Evolutionary conservation across 1,140 invertebrate genomes (phyloP).

Genomic region (Mercenaria mercenaria): DNA sequence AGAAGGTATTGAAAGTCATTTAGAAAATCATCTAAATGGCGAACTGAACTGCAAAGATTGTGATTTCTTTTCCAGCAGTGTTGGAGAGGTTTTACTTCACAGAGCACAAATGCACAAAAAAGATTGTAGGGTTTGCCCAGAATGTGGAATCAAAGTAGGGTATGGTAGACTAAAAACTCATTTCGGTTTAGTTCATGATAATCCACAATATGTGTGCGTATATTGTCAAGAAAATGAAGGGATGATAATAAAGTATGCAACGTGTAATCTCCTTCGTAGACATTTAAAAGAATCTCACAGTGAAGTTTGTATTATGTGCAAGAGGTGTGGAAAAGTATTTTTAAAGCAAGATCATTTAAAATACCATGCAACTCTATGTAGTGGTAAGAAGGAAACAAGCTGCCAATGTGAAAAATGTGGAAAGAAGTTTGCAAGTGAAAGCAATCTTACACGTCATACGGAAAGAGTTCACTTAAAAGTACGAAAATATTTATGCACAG

Average conservation of each 20-base stretch:
- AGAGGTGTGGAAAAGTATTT: neutral
- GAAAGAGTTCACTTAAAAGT: neutral
- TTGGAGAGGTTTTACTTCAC: neutral
- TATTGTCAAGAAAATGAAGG: neutral
- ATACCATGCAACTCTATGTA: neutral
- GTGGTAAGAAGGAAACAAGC: neutral
- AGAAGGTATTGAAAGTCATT: slow-evolving; percentile 12
- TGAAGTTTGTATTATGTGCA: neutral
- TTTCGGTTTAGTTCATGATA: neutral
- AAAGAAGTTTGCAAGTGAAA: neutral
- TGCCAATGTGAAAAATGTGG: neutral
- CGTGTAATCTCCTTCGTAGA: neutral
- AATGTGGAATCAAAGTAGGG: neutral
- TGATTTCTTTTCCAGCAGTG: neutral
- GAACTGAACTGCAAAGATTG: neutral
- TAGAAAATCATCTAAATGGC: slow-evolving; percentile 29
- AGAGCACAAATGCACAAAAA: neutral
- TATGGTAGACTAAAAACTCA: neutral
- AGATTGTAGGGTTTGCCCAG: neutral
- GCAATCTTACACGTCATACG: neutral
- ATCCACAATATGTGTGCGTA: slow-evolving; percentile 12
- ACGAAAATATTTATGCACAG: neutral
- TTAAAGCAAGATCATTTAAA: neutral
- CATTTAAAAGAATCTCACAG: neutral
- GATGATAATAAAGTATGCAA: neutral